Base-by-base conservation (phyloP, 2,797 vertebrate species). In the Scomberomorus guttatus region DNA sequence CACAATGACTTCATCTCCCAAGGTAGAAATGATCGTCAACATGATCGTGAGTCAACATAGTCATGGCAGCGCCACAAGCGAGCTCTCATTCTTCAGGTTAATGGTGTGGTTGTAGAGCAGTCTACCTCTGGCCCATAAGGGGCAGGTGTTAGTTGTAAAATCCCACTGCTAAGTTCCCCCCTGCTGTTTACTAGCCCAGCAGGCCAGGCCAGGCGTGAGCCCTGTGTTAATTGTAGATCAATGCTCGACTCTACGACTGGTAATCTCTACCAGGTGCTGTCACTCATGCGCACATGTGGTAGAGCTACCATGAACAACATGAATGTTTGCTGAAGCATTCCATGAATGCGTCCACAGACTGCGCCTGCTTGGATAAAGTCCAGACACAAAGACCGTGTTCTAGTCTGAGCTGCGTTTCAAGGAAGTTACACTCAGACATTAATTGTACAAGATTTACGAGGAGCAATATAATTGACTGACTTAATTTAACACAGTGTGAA, bases 141-240 rank as follows among this genome's bases (percentile, higher is more conserved):
- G 82, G 85, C 90, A 93, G 87, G 90, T 92, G 87, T 81, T 72
- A 5, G 82, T 20, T 83, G 89, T 92, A 85, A 93, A 90, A 80
- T 3, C 60, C 32, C 24, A 74, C 76, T 7, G 51, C 74, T 72
- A 62, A 88, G 62, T 75, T 63, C 60, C 74, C 87, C 46, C 87
- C 89, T 54, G 85, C 87, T 80, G 90, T 93, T 92, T 83, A 90
- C 67, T 73, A 32, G 81, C 80, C 22, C 69, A 42, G 81, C 74
- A 77, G 64, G 74, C 66, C 59, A 15, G 68, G 54, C 80, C 73
- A 69, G 84, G 72, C 76, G 25, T 50, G 15, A 81, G 84, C 66
- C 60, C 39, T 1, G 51, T 24, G 34, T 63, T 77, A 79, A 85
- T 56, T 82, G 63, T 62, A 73, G 83, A 85, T 86, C 74, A 77